These are phyloP conservation scores for Gambusia yucatana DNA, from an alignment of 2,797 vertebrate species.

Conservation along the genomic window DNA sequence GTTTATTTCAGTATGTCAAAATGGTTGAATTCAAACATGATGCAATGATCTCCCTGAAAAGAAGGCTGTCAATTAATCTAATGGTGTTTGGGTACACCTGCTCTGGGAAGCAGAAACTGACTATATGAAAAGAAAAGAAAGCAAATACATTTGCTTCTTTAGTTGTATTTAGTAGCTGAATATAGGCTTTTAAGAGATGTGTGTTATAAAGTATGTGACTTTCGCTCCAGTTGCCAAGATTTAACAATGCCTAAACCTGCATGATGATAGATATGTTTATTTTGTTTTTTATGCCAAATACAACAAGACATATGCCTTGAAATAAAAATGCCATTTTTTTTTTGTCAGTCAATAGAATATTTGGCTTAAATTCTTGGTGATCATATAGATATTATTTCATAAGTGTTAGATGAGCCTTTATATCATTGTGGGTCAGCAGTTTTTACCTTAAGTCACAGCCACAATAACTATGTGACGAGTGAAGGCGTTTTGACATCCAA, in stretches of 20 bases:
- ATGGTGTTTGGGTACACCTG: neutral
- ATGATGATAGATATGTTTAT: neutral
- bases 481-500: neutral
- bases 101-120: neutral
- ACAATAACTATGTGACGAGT: neutral
- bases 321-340: neutral
- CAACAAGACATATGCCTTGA: neutral
- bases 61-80: neutral
- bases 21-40: neutral
- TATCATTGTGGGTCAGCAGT: neutral
- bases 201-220: neutral
- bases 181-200: neutral
- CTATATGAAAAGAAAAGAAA: neutral
- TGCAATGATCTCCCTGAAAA: neutral
- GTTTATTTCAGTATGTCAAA: constrained; percentile 13
- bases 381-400: neutral
- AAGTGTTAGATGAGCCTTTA: neutral
- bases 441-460: neutral
- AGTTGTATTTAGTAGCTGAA: neutral
- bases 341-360: neutral
- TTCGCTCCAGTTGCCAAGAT: neutral
- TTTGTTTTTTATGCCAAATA: neutral
- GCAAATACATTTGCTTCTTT: neutral
- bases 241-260: neutral
- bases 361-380: neutral